These are phyloP conservation scores for Microctonus hyperodae DNA, from an alignment of 2,888 invertebrate species.

Conservation along the genomic window DNA sequence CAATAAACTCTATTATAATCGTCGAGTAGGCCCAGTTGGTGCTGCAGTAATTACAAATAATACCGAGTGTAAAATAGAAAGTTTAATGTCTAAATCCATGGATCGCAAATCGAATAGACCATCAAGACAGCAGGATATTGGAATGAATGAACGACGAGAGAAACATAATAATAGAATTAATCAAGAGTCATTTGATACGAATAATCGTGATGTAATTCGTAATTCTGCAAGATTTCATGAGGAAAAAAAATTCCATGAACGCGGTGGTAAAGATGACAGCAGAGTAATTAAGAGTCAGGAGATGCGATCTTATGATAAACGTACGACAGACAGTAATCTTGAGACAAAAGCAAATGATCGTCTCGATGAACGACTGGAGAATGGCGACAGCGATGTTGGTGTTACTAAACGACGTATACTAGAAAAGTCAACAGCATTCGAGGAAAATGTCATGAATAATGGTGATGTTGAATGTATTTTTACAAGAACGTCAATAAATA, in stretches of 20 bases:
- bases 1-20: slow-evolving; percentile 48
- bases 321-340: slow-evolving; percentile 32
- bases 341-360: slow-evolving; percentile 35
- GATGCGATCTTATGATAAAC: slow-evolving; percentile 40
- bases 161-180: slow-evolving; percentile 40
- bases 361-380: slow-evolving; percentile 40
- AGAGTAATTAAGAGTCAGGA: slow-evolving; percentile 39
- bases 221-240: slow-evolving; percentile 40
- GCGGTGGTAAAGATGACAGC: slow-evolving; percentile 37
- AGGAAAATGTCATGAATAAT: slow-evolving; percentile 38
- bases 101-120: slow-evolving; percentile 26
- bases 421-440: slow-evolving; percentile 41
- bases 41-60: slow-evolving; percentile 35
- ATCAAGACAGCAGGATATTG: not conserved
- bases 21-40: slow-evolving; percentile 43
- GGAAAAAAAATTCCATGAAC: slow-evolving; percentile 40
- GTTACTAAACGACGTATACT: slow-evolving; percentile 37
- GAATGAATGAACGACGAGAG: slow-evolving; percentile 22
- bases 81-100: slow-evolving; percentile 25
- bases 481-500: slow-evolving; percentile 41
- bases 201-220: slow-evolving; percentile 36
- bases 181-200: slow-evolving; percentile 36
- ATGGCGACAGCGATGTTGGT: not conserved
- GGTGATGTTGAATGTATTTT: slow-evolving; percentile 33
- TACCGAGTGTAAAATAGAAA: slow-evolving; percentile 37